phyloP scores from a whole-genome alignment of 2,113 vertebrate species.

The Phalacrocorax aristotelis region DNA sequence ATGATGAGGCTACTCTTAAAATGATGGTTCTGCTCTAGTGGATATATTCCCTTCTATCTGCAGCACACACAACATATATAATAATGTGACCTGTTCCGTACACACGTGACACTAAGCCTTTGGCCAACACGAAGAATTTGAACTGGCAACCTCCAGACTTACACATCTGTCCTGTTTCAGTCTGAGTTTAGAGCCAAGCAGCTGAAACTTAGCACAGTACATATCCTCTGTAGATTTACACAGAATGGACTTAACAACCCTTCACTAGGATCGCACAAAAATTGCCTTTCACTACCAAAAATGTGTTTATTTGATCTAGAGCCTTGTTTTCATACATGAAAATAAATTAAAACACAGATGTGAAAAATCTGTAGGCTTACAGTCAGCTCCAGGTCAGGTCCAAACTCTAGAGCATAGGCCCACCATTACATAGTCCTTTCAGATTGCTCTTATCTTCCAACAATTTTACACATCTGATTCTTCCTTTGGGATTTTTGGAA shows the following conservation, averaged over 20 bases:
- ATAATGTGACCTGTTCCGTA: background rate
- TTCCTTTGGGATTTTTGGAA: background rate
- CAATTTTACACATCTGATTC: background rate
- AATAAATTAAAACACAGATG: background rate
- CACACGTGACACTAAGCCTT: background rate
- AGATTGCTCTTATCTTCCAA: background rate
- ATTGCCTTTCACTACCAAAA: background rate
- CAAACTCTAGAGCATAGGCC: background rate
- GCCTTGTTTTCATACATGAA: background rate
- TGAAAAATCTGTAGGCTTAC: background rate
- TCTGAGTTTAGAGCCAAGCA: background rate
- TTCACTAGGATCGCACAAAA: background rate
- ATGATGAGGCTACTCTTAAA: slow-evolving; percentile 3
- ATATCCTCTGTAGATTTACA: background rate
- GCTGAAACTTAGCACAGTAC: background rate
- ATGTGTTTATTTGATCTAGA: background rate
- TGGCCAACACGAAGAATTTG: background rate
- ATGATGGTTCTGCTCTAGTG: background rate
- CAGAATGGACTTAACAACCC: background rate
- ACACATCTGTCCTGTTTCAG: background rate
- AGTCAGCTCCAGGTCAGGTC: background rate
- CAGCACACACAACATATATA: background rate
- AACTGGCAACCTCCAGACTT: background rate
- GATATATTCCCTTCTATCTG: background rate
- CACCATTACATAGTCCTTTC: background rate